Conservation (phyloP, 2,888 invertebrate genomes). For the Hirtodrosophila trivittata region DNA sequence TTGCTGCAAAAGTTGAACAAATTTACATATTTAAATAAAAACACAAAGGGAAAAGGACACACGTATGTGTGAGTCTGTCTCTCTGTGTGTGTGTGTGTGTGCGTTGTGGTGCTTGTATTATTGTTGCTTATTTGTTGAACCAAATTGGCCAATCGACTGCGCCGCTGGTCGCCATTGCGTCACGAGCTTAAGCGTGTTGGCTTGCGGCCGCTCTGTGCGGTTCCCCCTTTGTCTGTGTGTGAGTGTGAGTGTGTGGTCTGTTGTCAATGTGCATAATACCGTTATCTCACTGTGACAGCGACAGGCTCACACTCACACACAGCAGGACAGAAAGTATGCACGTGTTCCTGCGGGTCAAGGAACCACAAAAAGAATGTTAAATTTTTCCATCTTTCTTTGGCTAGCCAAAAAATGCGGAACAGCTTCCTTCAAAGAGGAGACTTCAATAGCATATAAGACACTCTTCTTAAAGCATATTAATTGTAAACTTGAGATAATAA, state of each 20-base stretch:
- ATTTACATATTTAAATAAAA: conserved; percentile 25
- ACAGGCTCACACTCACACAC: conserved; percentile 38
- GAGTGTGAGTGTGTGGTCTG: conserved; percentile 32
- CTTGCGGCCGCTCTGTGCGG: neutral
- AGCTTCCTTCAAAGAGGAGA: too few relatives aligned
- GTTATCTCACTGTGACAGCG: conserved; percentile 68
- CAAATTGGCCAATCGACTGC: conserved; percentile 67
- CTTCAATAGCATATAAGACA: too few relatives aligned
- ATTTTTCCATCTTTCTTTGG: too few relatives aligned
- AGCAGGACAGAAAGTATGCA: neutral
- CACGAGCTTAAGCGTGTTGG: conserved; percentile 32
- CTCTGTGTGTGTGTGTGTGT: conserved; percentile 6
- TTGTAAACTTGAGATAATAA: too few relatives aligned
- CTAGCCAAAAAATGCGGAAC: too few relatives aligned
- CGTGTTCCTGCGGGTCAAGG: neutral
- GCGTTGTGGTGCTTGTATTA: conserved; percentile 33
- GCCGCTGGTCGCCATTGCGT: conserved; percentile 34
- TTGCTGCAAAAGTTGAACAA: conserved; percentile 5
- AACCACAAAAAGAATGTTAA: too few relatives aligned
- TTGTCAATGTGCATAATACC: conserved; percentile 77
- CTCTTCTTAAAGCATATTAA: too few relatives aligned
- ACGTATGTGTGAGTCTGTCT: neutral
- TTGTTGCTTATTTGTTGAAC: conserved; percentile 62
- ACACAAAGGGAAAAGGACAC: neutral
- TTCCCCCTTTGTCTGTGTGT: neutral